phyloP scores from a whole-genome alignment of 2,113 vertebrate species.

The Silurus meridionalis region DNA sequence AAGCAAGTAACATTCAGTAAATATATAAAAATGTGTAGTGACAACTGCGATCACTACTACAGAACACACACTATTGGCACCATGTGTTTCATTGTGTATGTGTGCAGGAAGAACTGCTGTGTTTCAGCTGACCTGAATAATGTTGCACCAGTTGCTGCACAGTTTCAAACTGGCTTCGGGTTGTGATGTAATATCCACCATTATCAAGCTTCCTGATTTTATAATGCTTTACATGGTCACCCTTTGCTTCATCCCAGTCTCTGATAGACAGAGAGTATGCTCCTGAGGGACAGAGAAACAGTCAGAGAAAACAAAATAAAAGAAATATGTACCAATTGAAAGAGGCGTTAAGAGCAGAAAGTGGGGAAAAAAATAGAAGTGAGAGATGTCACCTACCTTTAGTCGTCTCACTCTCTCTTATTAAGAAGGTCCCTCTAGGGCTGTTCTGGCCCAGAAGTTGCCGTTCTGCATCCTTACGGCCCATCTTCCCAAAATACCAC shows the following conservation, averaged over 20 bases:
- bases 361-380: not conserved
- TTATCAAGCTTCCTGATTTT: conserved; percentile 96
- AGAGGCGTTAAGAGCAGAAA: not conserved
- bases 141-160: conserved; percentile 89
- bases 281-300: conserved; percentile 65
- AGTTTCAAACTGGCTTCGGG: conserved; percentile 86
- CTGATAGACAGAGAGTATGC: conserved; percentile 95
- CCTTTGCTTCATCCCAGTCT: conserved; percentile 90
- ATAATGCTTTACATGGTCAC: conserved; percentile 96
- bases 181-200: conserved; percentile 97
- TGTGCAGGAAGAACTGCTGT: not conserved
- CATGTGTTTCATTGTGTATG: not conserved
- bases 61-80: not conserved
- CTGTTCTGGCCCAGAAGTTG: conserved; percentile 82
- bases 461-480: conserved; percentile 90
- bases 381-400: conserved; percentile 73
- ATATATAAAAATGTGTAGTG: no score
- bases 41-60: not conserved
- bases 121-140: conserved; percentile 81
- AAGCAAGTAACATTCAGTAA: not conserved
- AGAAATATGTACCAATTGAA: not conserved
- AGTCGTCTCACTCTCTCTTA: conserved; percentile 93
- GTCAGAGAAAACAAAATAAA: not conserved
- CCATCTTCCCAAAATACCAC: conserved; percentile 96
- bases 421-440: conserved; percentile 85